These are phyloP conservation scores for Glaucidium brasilianum DNA, from an alignment of 2,113 vertebrate species.

Conservation along the genomic window DNA sequence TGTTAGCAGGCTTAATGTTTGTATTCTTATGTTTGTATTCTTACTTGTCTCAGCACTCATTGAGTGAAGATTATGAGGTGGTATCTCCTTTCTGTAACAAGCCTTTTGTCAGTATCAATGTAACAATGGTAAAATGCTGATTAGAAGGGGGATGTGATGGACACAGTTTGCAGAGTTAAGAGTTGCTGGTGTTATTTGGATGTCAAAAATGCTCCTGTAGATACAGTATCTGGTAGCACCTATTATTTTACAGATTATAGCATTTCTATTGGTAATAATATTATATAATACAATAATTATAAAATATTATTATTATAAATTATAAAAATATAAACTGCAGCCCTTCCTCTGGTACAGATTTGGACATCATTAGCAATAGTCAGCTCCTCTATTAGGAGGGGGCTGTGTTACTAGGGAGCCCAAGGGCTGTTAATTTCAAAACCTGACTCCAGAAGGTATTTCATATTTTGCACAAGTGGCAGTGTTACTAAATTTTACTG, in stretches of 20 bases:
- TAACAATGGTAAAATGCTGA: background rate
- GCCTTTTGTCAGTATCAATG: background rate
- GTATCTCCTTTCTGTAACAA: background rate
- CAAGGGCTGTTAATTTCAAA: constrained; percentile 5
- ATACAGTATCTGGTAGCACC: background rate
- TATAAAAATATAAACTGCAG: background rate
- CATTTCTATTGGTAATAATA: background rate
- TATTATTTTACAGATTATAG: background rate
- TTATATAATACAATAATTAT: no score
- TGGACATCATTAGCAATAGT: background rate
- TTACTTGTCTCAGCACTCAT: background rate
- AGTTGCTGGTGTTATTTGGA: background rate
- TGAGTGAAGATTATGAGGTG: background rate
- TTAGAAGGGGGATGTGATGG: background rate
- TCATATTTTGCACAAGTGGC: background rate
- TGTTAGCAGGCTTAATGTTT: constrained; percentile 35
- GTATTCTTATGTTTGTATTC: constrained; percentile 1
- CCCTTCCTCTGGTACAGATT: background rate
- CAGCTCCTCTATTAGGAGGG: background rate
- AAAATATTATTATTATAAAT: no score
- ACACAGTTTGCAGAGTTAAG: background rate
- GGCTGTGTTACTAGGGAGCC: background rate
- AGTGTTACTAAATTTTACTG: constrained; percentile 13
- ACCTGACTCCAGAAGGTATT: background rate
- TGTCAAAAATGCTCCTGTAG: background rate